These are phyloP conservation scores for Yoshiicerus persimilis DNA, from an alignment of 1,140 invertebrate genomes.

Conservation along the genomic window DNA sequence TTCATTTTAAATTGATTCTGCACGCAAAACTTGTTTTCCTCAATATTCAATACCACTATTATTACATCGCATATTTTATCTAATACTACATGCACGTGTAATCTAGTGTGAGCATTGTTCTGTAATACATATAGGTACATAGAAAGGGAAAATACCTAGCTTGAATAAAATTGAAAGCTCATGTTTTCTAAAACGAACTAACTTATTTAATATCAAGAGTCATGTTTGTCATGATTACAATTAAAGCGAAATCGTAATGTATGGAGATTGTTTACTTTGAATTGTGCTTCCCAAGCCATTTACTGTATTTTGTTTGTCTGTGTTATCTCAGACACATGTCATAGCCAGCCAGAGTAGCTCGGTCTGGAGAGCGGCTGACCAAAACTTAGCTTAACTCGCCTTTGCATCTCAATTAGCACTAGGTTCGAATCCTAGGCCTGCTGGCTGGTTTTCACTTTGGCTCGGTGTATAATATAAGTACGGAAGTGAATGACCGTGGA, in stretches of 20 bases:
- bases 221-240: background rate
- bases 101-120: too few relatives aligned
- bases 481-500: too few relatives aligned
- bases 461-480: too few relatives aligned
- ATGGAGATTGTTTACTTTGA: too few relatives aligned
- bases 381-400: too few relatives aligned
- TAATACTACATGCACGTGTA: too few relatives aligned
- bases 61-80: background rate
- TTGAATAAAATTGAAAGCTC: background rate
- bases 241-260: background rate
- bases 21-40: background rate
- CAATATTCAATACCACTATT: background rate
- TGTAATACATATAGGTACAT: background rate
- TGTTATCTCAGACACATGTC: background rate
- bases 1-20: background rate
- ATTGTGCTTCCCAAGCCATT: background rate
- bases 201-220: background rate
- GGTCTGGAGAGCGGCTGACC: too few relatives aligned
- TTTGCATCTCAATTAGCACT: too few relatives aligned
- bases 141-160: background rate
- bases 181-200: background rate
- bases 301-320: background rate
- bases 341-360: too few relatives aligned
- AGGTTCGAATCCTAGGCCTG: too few relatives aligned
- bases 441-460: too few relatives aligned